Evolutionary conservation across 2,113 vertebrate species (phyloP).

Genomic region (Vulpes ferrilata): DNA sequence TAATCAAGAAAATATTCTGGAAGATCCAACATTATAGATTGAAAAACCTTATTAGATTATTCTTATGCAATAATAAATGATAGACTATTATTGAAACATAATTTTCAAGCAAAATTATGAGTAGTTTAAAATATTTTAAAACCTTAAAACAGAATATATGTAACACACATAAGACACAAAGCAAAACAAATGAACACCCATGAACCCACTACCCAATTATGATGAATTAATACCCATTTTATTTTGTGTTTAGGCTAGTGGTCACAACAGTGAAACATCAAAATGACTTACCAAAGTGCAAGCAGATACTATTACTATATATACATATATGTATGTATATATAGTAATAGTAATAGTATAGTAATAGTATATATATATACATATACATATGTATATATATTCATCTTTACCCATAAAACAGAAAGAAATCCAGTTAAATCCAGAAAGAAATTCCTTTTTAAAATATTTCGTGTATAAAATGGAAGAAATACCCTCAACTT

Average conservation of each 20-base stretch:
- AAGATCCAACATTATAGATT: background rate
- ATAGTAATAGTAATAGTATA: too few species aligned
- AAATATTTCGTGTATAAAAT: conserved; percentile 6
- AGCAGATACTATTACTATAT: background rate
- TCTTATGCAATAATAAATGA: background rate
- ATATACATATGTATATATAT: background rate
- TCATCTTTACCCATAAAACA: background rate
- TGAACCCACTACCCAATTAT: background rate
- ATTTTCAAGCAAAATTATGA: background rate
- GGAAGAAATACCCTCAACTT: background rate
- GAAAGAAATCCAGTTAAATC: background rate
- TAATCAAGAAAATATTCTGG: background rate
- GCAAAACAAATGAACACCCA: background rate
- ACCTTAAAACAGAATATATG: background rate
- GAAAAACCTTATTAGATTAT: background rate
- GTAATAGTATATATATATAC: too few species aligned
- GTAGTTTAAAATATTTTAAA: background rate
- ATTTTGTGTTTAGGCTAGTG: background rate
- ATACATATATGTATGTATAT: too few species aligned
- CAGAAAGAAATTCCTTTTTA: background rate
- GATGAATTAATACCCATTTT: background rate
- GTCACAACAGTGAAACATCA: background rate
- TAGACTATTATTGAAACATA: background rate
- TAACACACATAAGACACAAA: background rate
- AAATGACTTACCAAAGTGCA: background rate